Conservation (phyloP, 2,113 vertebrate genomes). For the Cromileptes altivelis region DNA sequence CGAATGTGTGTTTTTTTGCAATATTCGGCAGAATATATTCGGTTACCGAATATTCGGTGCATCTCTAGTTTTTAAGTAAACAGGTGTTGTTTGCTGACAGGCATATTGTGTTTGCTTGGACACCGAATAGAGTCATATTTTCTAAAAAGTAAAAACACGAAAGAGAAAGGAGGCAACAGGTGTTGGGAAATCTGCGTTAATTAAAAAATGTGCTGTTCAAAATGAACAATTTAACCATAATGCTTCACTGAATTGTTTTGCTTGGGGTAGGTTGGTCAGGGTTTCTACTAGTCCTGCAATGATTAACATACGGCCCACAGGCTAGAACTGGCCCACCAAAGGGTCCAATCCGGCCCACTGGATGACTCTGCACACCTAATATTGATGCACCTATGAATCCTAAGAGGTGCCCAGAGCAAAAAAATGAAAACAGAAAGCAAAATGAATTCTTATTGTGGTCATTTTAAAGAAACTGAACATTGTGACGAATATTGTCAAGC, state of each 20-base stretch:
- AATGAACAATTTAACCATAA: slow-evolving; percentile 9
- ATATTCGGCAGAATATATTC: too few relatives aligned
- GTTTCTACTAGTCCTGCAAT: not conserved
- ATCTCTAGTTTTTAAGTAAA: slow-evolving; percentile 5
- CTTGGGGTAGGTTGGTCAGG: not conserved
- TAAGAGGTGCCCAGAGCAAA: too few relatives aligned
- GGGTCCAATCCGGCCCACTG: too few relatives aligned
- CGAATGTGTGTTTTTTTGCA: too few relatives aligned
- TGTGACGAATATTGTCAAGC: too few relatives aligned
- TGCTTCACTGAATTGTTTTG: not conserved
- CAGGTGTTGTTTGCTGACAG: slow-evolving; percentile 35
- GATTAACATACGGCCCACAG: not conserved
- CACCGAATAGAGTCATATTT: not conserved
- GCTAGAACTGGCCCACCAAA: too few relatives aligned
- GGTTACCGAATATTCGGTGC: too few relatives aligned
- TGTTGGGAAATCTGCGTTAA: slow-evolving; percentile 9
- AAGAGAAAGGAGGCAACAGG: not conserved
- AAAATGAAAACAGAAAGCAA: too few relatives aligned
- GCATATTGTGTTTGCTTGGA: not conserved
- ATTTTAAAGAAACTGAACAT: too few relatives aligned
- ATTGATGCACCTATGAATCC: too few relatives aligned
- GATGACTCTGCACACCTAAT: too few relatives aligned
- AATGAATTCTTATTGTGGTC: too few relatives aligned
- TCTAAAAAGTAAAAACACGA: not conserved
- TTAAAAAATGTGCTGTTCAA: not conserved